Percentiles rank a stretch among this genome's conserved stretches.
These are phyloP conservation scores for Ophion costatus DNA, from an alignment of 2,888 invertebrate genomes.

Conservation along the genomic window DNA sequence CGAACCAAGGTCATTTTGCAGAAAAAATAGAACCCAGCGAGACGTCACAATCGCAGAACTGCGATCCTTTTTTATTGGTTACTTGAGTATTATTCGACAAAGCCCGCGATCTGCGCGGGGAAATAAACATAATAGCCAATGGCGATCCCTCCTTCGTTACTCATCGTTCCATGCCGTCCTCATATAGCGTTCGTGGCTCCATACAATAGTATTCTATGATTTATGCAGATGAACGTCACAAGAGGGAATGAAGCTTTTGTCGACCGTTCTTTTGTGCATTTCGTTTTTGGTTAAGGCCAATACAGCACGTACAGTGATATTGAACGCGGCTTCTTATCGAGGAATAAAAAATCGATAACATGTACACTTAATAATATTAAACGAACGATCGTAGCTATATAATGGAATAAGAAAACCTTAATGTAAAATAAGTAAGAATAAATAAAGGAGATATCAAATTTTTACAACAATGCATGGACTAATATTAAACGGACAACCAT, in stretches of 20 bases:
- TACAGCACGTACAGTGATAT: background rate
- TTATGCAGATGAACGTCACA: background rate
- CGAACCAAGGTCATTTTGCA: no score
- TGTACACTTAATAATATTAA: background rate
- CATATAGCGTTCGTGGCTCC: background rate
- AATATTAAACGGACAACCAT: no score
- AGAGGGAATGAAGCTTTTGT: background rate
- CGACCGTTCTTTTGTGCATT: background rate
- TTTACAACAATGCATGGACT: no score
- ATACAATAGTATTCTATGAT: background rate
- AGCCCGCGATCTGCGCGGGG: background rate
- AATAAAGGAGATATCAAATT: no score
- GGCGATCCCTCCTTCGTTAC: background rate
- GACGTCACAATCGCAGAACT: no score
- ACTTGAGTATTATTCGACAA: no score
- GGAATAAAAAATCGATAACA: background rate
- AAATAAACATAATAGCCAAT: background rate
- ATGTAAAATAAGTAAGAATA: background rate
- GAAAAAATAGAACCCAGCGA: no score
- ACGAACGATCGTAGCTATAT: background rate
- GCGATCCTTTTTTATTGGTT: no score
- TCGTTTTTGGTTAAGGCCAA: background rate
- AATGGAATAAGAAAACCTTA: background rate
- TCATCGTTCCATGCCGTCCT: background rate
- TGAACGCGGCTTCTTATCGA: background rate